Conservation (phyloP, 2,797 vertebrate genomes). For the Anguilla pacifica region DNA sequence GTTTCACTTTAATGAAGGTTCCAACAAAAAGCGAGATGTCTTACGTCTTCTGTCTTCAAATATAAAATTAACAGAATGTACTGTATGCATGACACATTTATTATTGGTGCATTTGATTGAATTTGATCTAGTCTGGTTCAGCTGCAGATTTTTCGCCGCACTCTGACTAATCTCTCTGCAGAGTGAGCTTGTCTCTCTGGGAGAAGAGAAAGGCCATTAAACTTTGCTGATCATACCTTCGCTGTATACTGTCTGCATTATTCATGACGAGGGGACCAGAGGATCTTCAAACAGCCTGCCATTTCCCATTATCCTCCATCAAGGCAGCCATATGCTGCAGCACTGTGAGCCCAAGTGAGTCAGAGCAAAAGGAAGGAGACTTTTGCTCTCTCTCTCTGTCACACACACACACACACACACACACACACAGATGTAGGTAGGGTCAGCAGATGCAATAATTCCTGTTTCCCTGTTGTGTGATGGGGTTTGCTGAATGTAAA, state of each 20-base stretch:
- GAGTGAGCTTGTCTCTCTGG: conserved; percentile 65
- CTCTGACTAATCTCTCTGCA: conserved; percentile 65
- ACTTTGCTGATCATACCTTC: conserved; percentile 80
- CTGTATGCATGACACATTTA: conserved; percentile 47
- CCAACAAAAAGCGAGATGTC: background rate
- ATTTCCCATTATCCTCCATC: conserved; percentile 83
- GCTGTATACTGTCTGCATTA: conserved; percentile 78
- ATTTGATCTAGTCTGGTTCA: conserved; percentile 62
- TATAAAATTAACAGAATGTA: background rate
- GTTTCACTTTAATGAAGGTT: background rate
- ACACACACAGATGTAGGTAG: background rate
- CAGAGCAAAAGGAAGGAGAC: conserved; percentile 3
- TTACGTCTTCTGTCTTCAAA: background rate
- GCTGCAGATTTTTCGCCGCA: conserved; percentile 44
- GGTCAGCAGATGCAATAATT: background rate
- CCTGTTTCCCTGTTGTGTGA: background rate
- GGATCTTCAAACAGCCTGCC: conserved; percentile 81
- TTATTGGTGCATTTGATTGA: conserved; percentile 68
- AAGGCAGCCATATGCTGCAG: conserved; percentile 76
- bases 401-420: background rate
- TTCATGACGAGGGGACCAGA: conserved; percentile 76
- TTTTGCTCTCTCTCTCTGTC: background rate
- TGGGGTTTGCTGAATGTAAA: background rate
- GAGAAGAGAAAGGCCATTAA: conserved; percentile 71
- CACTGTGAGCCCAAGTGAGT: conserved; percentile 31